A percentile compares a stretch with the other conserved stretches of the same genome.
Evolutionary conservation across 2,888 invertebrate genomes (phyloP).

Genomic region (Drosophila kanekoi): DNA sequence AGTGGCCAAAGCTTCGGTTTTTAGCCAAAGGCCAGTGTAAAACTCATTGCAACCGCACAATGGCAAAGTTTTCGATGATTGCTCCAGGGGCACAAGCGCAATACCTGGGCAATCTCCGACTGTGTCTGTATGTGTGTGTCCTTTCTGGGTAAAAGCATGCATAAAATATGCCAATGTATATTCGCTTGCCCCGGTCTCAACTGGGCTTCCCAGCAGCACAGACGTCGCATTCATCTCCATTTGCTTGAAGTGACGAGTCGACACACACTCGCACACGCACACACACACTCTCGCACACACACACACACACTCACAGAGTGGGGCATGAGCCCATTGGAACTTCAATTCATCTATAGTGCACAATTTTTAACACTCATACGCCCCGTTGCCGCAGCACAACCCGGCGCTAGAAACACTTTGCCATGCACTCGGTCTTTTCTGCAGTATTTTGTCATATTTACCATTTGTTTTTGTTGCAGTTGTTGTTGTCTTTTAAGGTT

Average conservation of each 20-base stretch:
- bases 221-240: constrained; percentile 76
- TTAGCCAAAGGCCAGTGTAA: constrained; percentile 10
- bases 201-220: constrained; percentile 52
- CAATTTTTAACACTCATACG: constrained; percentile 78
- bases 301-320: constrained; percentile 18
- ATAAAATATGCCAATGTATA: constrained; percentile 77
- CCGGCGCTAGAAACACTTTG: constrained; percentile 43
- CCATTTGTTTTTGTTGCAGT: constrained; percentile 26
- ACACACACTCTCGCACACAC: constrained; percentile 12
- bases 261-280: constrained; percentile 20
- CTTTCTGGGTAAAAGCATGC: constrained; percentile 69
- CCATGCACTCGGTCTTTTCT: constrained; percentile 28
- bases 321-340: constrained; percentile 51
- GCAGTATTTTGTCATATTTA: constrained; percentile 71
- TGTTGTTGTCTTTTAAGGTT: constrained; percentile 73
- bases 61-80: constrained; percentile 28
- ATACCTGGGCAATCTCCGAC: constrained; percentile 15
- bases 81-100: constrained; percentile 21
- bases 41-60: constrained; percentile 32
- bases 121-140: constrained; percentile 16
- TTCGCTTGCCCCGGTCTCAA: not conserved
- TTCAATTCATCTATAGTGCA: constrained; percentile 75
- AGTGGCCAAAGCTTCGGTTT: constrained; percentile 10
- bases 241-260: constrained; percentile 73
- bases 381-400: constrained; percentile 52